Base-by-base conservation (phyloP, 2,797 vertebrate species). In the Syngnathus rostellatus region DNA sequence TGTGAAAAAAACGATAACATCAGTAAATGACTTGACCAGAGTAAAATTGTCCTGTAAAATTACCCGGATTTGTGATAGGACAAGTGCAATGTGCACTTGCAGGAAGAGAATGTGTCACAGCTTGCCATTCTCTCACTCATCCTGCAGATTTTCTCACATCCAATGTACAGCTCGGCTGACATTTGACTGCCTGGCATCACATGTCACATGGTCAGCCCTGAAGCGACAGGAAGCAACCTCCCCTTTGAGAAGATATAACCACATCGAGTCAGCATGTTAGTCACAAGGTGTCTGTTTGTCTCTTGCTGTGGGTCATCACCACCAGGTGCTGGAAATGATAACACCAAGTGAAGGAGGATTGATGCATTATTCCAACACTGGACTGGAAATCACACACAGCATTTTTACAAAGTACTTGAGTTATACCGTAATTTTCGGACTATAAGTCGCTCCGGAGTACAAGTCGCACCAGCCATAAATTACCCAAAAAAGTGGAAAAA, bases 131-230 rank as follows among this genome's bases (percentile, higher is more conserved):
- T 38, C 62, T 72, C 72, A 68, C 80, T 76, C 75, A 40, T 67
- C 72, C 79, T 64, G 78, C 70, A 67, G 68, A 80, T 83, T 83
- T 87, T 91, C 86, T 80, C 85, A 78, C 87, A 80, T 91, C 73
- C 71, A 31, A 31, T 31, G 89, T 89, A 86, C 82, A 87, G 81
- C 88, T 85, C 82, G 86, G 31, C 31, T 31, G 31, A 31, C 31
- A 31, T 31, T 31, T 80, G 70, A 85, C 74, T 72, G 63, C 80
- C 63, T 71, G 64, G 65, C 80, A 65, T 82, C 72, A 77, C 74
- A 71, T 79, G 76, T 83, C 78, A 79, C 81, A 78, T 64, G 61
- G 72, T 79, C 67, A 76, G 82, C 67, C 80, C 79, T 71, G 50
- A 76, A 77, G 80, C 79, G 64, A 0, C 64, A 25, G 78, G 81